phyloP scores from a whole-genome alignment of 1,140 invertebrate species.

The Polypedilum pembai region DNA sequence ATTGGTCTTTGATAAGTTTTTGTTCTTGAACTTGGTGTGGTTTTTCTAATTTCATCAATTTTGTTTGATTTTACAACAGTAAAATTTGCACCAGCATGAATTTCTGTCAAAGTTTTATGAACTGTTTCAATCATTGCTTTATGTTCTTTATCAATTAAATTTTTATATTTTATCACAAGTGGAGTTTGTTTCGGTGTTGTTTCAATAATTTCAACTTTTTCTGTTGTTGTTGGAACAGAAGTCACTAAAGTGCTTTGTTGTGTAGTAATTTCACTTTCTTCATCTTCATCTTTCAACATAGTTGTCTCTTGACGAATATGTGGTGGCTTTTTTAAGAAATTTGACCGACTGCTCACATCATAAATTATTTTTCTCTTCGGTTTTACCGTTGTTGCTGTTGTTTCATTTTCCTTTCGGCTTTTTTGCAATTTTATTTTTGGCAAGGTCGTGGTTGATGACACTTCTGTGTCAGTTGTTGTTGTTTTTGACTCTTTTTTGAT shows the following conservation, averaged over 20 bases:
- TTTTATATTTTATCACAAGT: neutral
- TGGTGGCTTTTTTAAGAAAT: neutral
- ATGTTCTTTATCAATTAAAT: neutral
- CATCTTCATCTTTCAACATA: neutral
- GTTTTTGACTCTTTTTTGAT: neutral
- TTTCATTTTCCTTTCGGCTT: neutral
- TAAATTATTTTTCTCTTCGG: constrained; percentile 8
- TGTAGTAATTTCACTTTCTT: neutral
- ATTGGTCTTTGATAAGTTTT: neutral
- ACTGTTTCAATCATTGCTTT: constrained; percentile 21
- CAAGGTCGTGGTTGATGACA: neutral
- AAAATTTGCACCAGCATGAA: neutral
- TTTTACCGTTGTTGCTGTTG: neutral
- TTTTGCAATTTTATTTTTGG: neutral
- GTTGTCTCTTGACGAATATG: neutral
- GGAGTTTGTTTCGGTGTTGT: neutral
- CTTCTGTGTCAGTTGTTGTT: neutral
- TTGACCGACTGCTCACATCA: neutral
- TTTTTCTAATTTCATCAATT: neutral
- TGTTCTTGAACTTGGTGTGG: neutral
- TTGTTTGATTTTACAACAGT: neutral
- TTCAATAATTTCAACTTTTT: neutral
- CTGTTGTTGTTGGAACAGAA: neutral
- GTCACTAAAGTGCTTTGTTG: neutral
- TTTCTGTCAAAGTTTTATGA: neutral